Evolutionary conservation across 2,797 vertebrate genomes (phyloP), one percentile per base, ranked within the genome.

Genomic region (Oreochromis mossambicus): DNA sequence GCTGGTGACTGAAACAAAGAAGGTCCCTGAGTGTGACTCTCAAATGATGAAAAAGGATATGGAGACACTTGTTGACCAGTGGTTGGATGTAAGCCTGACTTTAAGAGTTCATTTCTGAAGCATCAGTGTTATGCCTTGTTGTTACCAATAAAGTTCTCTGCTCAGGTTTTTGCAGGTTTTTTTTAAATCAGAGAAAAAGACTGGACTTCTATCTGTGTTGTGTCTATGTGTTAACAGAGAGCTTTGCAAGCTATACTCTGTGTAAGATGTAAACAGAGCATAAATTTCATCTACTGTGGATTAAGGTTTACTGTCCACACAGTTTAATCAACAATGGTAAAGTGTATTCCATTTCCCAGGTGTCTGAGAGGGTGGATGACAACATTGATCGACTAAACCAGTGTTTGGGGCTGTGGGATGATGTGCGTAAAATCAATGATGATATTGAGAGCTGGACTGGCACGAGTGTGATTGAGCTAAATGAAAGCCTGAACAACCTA

Each of bases 391-490:
- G 84, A 36, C 95, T 99, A 77, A 96, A 95, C 48, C 84, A 94
- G 46, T 96, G 96, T 73, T 2, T 97, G 10, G 93, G 95, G 6
- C 88, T 98, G 7, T 99, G 98, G 98, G 97, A 97, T 15, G 97
- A 99, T 13, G 94, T 99, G 19, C 95, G 96, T 55, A 94, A 93
- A 86, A 96, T 96, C 77, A 97, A 93, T 34, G 97, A 98, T 14
- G 97, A 98, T 83, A 95, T 98, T 0, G 98, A 99, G 54, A 95
- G 91, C 48, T 99, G 99, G 99, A 96, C 97, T 11, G 96, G 92
- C 81, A 95, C 91, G 48, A 96, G 95, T 11, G 87, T 97, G 58
- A 96, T 96, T 7, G 97, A 98, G 76, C 93, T 99, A 58, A 96
- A 96, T 9, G 97, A 98, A 90, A 96, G 92, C 80, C 94, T 98